phyloP scores from a whole-genome alignment of 1,140 invertebrate species.

The Parapsyche elsis region DNA sequence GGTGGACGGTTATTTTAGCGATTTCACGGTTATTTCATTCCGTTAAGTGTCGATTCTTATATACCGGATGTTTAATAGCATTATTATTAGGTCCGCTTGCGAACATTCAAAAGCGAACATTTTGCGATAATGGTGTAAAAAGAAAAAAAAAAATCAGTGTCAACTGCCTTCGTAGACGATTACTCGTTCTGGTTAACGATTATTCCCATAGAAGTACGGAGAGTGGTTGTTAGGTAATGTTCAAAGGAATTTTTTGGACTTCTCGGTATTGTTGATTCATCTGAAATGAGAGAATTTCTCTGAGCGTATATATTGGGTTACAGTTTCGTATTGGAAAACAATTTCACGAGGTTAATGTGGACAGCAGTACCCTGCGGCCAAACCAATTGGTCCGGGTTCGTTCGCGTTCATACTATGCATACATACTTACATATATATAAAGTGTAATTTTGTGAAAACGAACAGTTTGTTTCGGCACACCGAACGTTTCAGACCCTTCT shows the following conservation, averaged over 20 bases:
- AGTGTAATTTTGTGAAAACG: conserved; percentile 54
- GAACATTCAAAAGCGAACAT: no score
- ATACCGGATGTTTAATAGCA: no score
- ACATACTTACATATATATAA: conserved; percentile 25
- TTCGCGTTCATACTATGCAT: conserved; percentile 23
- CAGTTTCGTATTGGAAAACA: background rate
- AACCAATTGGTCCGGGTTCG: conserved; percentile 37
- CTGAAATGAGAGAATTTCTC: no score
- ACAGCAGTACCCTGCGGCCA: conserved; percentile 21
- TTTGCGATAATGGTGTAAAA: background rate
- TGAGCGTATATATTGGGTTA: background rate
- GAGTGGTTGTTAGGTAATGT: no score
- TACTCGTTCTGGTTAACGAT: no score
- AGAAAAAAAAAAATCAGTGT: background rate
- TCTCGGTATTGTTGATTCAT: no score
- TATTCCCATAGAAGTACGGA: no score
- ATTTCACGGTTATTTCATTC: conserved; percentile 16
- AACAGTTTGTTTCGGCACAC: conserved; percentile 51
- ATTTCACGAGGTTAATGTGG: conserved; percentile 35
- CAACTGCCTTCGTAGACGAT: no score
- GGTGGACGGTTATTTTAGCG: background rate
- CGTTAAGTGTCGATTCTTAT: background rate
- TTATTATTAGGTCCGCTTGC: no score
- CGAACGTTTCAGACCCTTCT: conserved; percentile 43
- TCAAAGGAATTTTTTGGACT: no score